Evolutionary conservation across 2,113 vertebrate genomes (phyloP).

Genomic region (Callionymus lyra): DNA sequence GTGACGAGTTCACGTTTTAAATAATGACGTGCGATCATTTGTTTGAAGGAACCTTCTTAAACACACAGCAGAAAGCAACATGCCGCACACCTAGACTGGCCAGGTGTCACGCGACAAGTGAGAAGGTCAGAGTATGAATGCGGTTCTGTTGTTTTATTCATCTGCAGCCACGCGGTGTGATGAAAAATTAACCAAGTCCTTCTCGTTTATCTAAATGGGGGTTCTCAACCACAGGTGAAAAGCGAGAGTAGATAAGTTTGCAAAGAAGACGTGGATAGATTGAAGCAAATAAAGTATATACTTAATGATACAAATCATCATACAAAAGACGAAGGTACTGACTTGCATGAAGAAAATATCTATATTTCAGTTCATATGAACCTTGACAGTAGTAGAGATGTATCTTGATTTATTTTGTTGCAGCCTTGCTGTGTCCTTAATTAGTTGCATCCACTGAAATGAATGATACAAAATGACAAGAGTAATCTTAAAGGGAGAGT

Average conservation of each 20-base stretch:
- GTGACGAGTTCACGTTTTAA: too few species aligned
- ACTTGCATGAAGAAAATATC: too few species aligned
- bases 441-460: too few species aligned
- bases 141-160: slow-evolving; percentile 54
- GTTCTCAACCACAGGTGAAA: slow-evolving; percentile 33
- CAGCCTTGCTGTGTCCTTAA: too few species aligned
- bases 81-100: background rate
- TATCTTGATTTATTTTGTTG: too few species aligned
- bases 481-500: too few species aligned
- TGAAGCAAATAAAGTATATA: background rate
- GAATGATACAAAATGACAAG: too few species aligned
- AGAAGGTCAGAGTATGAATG: slow-evolving; percentile 44
- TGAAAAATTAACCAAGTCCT: slow-evolving; percentile 49
- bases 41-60: too few species aligned
- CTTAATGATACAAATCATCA: background rate
- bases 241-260: slow-evolving; percentile 33
- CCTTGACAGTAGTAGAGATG: too few species aligned
- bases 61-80: too few species aligned
- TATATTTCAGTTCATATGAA: too few species aligned
- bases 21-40: too few species aligned
- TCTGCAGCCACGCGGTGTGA: slow-evolving; percentile 35
- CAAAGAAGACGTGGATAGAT: slow-evolving; percentile 1
- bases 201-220: slow-evolving; percentile 47
- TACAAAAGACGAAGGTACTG: background rate
- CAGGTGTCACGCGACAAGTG: slow-evolving; percentile 32